phyloP scores from a whole-genome alignment of 2,888 invertebrate species.

The Brachylomia viminalis region DNA sequence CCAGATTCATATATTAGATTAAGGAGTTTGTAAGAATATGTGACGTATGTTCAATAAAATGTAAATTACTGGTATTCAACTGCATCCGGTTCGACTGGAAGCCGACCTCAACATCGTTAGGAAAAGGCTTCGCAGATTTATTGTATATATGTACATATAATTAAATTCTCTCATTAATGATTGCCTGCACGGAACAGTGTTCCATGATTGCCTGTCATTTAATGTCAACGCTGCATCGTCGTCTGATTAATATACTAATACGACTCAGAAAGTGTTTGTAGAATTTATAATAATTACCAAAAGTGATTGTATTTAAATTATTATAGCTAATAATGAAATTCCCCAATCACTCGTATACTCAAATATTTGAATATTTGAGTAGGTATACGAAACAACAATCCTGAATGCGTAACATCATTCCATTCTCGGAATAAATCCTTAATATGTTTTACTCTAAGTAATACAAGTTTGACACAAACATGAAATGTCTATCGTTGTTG shows the following conservation, averaged over 20 bases:
- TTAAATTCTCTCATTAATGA: not conserved
- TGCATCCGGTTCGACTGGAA: too few species aligned
- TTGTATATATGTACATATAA: not conserved
- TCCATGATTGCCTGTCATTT: conserved; percentile 21
- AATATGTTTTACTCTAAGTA: not conserved
- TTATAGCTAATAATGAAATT: too few species aligned
- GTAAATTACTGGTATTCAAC: too few species aligned
- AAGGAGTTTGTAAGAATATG: not conserved
- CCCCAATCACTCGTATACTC: too few species aligned
- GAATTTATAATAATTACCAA: not conserved
- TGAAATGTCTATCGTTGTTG: not conserved
- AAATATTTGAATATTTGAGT: too few species aligned
- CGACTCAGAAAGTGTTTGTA: not conserved
- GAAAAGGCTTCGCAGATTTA: too few species aligned
- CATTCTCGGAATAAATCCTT: not conserved
- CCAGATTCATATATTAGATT: not conserved
- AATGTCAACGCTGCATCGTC: not conserved
- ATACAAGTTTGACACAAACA: not conserved
- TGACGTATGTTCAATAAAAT: not conserved
- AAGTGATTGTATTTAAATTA: too few species aligned
- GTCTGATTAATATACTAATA: not conserved
- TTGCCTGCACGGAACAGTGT: too few species aligned
- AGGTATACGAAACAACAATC: too few species aligned
- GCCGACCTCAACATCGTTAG: too few species aligned
- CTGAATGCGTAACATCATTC: too few species aligned